These are phyloP conservation scores for Nyctibius bracteatus DNA, from an alignment of 2,113 vertebrate genomes.

Conservation along the genomic window DNA sequence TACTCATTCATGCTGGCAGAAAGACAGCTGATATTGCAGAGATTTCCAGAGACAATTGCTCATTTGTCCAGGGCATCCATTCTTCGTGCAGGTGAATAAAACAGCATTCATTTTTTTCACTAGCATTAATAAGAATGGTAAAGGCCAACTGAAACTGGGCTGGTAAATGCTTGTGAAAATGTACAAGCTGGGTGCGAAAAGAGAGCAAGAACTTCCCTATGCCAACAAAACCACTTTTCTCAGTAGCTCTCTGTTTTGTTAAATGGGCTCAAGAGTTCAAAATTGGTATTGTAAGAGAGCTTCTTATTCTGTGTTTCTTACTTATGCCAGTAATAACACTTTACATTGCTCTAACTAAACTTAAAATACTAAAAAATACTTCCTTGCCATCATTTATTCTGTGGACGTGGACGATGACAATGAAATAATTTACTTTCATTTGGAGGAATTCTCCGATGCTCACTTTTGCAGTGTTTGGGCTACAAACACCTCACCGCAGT, in stretches of 20 bases:
- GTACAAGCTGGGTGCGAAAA: neutral
- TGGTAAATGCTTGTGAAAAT: neutral
- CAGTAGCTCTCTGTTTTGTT: neutral
- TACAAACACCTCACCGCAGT: rapidly evolving
- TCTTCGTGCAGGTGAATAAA: neutral
- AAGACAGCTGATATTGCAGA: neutral
- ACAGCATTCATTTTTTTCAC: neutral
- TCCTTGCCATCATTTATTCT: neutral
- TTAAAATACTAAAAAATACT: neutral
- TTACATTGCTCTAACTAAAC: neutral
- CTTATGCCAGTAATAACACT: neutral
- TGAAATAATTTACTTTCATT: neutral
- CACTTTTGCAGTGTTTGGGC: neutral
- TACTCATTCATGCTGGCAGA: neutral
- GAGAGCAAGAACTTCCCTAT: neutral
- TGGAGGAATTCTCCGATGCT: neutral
- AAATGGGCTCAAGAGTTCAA: neutral
- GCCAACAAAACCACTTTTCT: neutral
- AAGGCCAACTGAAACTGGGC: neutral
- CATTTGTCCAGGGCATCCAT: neutral
- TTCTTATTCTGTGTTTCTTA: neutral
- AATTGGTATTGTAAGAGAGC: neutral
- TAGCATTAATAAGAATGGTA: neutral
- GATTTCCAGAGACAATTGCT: neutral
- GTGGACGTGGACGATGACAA: neutral